A percentile compares a stretch with the other conserved stretches of the same genome.
These are phyloP conservation scores for Onychostruthus taczanowskii DNA, from an alignment of 2,113 vertebrate species.

Conservation along the genomic window DNA sequence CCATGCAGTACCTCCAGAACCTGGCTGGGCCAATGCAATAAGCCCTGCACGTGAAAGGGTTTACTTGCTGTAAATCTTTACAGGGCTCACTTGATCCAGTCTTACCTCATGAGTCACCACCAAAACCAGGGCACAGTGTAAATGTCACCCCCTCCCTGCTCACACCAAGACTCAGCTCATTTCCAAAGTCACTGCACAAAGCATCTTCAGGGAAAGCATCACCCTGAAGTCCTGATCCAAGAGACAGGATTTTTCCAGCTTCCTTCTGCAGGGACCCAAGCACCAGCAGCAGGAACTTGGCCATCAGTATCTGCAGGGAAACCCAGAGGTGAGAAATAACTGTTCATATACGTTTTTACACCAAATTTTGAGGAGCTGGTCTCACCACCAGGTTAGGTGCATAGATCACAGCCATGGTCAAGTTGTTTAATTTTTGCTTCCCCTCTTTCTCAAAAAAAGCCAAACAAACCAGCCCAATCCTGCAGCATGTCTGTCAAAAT, in stretches of 20 bases:
- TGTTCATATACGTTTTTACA: neutral
- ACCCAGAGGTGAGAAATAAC: neutral
- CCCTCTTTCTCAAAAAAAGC: neutral
- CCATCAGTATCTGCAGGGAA: neutral
- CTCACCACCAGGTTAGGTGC: neutral
- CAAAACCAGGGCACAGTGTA: neutral
- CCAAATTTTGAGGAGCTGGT: accelerated
- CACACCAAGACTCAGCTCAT: accelerated
- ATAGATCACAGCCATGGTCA: neutral
- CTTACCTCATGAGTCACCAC: neutral
- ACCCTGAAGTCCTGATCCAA: neutral
- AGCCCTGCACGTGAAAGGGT: neutral
- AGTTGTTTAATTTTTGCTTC: neutral
- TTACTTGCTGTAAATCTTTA: neutral
- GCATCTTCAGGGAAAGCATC: neutral
- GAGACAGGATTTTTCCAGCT: neutral
- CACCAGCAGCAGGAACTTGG: neutral
- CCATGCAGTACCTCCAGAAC: neutral
- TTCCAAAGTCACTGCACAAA: accelerated
- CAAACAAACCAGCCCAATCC: neutral
- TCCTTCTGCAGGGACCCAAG: neutral
- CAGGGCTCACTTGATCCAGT: neutral
- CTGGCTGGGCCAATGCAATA: accelerated
- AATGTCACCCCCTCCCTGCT: neutral
- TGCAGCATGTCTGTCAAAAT: neutral